Conservation (phyloP, 1,140 invertebrate species). For the Teleopsis dalmanni region DNA sequence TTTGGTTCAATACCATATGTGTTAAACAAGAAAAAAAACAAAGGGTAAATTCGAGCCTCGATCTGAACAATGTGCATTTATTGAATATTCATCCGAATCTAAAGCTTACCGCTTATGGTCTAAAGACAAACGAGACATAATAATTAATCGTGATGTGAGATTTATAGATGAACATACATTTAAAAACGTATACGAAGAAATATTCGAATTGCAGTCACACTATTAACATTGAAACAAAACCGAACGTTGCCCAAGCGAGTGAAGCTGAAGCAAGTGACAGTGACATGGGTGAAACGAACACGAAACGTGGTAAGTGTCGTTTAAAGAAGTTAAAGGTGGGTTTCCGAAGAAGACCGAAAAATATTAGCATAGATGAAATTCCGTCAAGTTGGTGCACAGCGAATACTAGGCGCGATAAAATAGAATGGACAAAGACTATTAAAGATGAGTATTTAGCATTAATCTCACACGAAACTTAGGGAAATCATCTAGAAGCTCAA, state of each 20-base stretch:
- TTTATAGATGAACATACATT: too few species aligned
- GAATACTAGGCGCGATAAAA: neutral
- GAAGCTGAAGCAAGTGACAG: neutral
- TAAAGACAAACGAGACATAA: too few species aligned
- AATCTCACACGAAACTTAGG: neutral
- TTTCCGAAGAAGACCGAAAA: neutral
- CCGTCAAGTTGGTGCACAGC: neutral
- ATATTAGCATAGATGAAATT: neutral
- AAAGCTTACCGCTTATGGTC: neutral
- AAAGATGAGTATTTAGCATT: neutral
- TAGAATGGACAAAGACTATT: neutral
- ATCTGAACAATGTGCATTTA: neutral
- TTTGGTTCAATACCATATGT: neutral
- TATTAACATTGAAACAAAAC: too few species aligned
- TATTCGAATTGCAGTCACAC: too few species aligned
- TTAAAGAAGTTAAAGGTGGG: neutral
- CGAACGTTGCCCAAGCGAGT: too few species aligned
- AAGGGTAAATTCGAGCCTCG: neutral
- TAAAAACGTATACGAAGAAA: too few species aligned
- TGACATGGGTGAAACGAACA: neutral
- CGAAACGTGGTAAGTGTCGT: neutral
- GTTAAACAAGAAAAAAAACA: neutral
- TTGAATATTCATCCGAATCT: neutral
- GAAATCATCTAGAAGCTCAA: neutral
- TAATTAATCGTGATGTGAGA: too few species aligned